Evolutionary conservation across 1,140 invertebrate genomes (phyloP).

Genomic region (Triops cancriformis): DNA sequence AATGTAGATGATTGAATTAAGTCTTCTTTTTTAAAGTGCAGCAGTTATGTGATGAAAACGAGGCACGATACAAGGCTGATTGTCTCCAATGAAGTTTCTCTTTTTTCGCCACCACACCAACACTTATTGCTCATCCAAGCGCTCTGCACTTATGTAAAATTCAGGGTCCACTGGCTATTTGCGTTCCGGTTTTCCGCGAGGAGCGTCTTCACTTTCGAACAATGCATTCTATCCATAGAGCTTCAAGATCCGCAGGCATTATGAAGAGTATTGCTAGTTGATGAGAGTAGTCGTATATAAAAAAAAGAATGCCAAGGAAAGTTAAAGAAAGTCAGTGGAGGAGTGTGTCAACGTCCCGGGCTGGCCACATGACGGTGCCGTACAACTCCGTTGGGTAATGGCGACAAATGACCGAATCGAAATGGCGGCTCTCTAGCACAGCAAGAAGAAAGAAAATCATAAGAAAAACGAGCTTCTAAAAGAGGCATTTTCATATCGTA

Average conservation of each 20-base stretch:
- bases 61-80: constrained; percentile 12
- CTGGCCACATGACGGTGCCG: not conserved
- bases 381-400: not conserved
- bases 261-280: constrained; percentile 14
- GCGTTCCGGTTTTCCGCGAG: not conserved
- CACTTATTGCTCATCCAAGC: not conserved
- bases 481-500: not conserved
- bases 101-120: constrained; percentile 8
- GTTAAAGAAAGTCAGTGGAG: not conserved
- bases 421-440: not conserved
- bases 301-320: not conserved
- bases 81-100: not conserved
- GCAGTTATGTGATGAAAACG: constrained; percentile 10
- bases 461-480: not conserved
- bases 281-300: not conserved
- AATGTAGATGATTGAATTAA: not conserved
- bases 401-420: not conserved
- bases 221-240: not conserved
- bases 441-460: not conserved
- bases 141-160: not conserved
- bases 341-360: not conserved
- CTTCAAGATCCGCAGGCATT: not conserved
- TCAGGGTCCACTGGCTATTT: not conserved
- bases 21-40: constrained; percentile 3
- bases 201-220: not conserved